Evolutionary conservation across 1,140 invertebrate species (phyloP).

Genomic region (Sitobion miscanthi): DNA sequence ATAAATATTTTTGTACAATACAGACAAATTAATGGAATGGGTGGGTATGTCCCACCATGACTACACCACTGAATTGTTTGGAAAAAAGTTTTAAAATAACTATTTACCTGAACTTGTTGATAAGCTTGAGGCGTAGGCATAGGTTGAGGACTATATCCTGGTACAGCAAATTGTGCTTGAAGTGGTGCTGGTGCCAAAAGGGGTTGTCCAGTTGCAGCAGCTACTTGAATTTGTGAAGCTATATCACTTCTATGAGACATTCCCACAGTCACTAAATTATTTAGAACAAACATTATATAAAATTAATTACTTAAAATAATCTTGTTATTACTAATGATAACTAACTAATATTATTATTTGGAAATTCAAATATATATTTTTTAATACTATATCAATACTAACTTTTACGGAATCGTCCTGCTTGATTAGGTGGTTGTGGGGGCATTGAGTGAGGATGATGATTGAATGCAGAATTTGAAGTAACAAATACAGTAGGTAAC

Average conservation of each 20-base stretch:
- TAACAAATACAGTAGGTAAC: conserved; percentile 54
- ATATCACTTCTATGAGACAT: conserved; percentile 69
- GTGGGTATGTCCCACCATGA: too few relatives aligned
- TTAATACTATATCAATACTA: background rate
- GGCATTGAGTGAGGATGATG: conserved; percentile 54
- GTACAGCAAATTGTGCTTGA: conserved; percentile 62
- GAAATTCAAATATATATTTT: background rate
- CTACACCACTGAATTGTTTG: background rate
- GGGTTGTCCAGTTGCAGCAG: conserved; percentile 80
- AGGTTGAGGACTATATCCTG: conserved; percentile 65
- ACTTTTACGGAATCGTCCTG: conserved; percentile 52
- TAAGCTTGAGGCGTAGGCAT: conserved; percentile 64
- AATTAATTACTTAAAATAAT: background rate
- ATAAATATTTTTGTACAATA: too few relatives aligned
- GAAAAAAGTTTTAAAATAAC: background rate
- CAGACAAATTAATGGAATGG: too few relatives aligned
- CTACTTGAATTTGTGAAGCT: conserved; percentile 74
- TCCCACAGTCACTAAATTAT: conserved; percentile 68
- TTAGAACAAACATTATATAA: conserved; percentile 36
- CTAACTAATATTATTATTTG: background rate
- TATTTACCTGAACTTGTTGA: conserved; percentile 59
- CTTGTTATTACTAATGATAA: background rate
- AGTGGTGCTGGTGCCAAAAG: conserved; percentile 75
- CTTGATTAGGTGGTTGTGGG: conserved; percentile 53
- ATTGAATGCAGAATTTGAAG: conserved; percentile 54